A percentile compares a stretch with the other conserved stretches of the same genome.
Evolutionary conservation across 2,888 invertebrate species (phyloP).

Genomic region (Torymus texanus): DNA sequence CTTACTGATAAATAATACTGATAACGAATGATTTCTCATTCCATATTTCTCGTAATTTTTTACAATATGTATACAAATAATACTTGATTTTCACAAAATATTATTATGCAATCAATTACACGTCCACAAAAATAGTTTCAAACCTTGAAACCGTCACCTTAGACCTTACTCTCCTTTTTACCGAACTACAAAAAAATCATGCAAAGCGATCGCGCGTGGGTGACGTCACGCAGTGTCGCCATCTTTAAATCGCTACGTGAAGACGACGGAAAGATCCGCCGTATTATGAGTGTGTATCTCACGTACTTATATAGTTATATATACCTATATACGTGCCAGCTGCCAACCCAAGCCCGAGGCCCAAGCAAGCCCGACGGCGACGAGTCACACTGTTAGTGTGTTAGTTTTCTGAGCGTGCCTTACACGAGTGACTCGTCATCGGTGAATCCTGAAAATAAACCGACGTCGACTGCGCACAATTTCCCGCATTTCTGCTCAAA

Average conservation of each 20-base stretch:
- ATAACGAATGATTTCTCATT: too few species aligned
- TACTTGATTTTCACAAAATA: too few species aligned
- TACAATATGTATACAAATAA: too few species aligned
- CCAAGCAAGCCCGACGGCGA: too few species aligned
- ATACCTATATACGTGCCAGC: not conserved
- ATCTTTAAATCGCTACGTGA: slow-evolving; percentile 57
- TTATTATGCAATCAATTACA: too few species aligned
- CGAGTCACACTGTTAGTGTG: not conserved
- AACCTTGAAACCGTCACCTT: not conserved
- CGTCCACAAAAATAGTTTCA: too few species aligned
- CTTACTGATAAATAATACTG: too few species aligned
- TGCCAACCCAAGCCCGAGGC: too few species aligned
- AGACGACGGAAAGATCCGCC: slow-evolving; percentile 3
- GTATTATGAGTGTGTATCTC: not conserved
- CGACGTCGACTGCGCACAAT: slow-evolving; percentile 37
- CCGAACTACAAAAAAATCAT: not conserved
- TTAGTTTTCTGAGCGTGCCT: slow-evolving; percentile 2
- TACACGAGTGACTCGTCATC: slow-evolving; percentile 49
- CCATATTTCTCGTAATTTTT: too few species aligned
- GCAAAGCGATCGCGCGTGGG: not conserved
- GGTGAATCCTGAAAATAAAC: slow-evolving; percentile 51
- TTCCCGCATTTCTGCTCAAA: not conserved
- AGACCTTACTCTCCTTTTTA: not conserved
- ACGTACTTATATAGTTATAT: not conserved
- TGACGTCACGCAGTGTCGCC: slow-evolving; percentile 54